phyloP scores from a whole-genome alignment of 2,888 invertebrate species.

The Sclerodermus sp. region DNA sequence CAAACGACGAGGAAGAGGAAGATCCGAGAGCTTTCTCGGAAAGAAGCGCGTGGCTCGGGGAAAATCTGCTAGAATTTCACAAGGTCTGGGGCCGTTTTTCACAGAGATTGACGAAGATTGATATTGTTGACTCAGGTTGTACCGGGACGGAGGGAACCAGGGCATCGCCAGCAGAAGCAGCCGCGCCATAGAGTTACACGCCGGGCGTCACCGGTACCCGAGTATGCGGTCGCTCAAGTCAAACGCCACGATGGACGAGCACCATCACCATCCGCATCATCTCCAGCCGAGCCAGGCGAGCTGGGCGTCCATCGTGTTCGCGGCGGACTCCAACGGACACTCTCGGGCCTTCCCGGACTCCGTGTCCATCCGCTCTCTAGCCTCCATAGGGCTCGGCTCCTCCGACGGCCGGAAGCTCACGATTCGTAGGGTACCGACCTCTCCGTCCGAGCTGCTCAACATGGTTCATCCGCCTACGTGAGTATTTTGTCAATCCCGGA shows the following conservation, averaged over 20 bases:
- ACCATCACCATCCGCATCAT: conserved; percentile 23
- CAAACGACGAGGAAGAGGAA: too few species aligned
- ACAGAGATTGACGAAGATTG: too few species aligned
- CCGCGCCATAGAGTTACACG: conserved; percentile 21
- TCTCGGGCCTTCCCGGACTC: conserved; percentile 61
- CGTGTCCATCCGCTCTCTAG: conserved; percentile 75
- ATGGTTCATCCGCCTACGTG: conserved; percentile 82
- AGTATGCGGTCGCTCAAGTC: conserved; percentile 47
- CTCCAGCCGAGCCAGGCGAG: conserved; percentile 33
- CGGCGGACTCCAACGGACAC: conserved; percentile 66
- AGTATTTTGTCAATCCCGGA: conserved; percentile 61
- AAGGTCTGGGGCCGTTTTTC: too few species aligned
- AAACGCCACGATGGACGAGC: conserved; percentile 41
- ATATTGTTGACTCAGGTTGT: not conserved
- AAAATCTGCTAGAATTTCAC: too few species aligned
- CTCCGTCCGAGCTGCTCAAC: conserved; percentile 83
- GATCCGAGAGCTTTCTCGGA: too few species aligned
- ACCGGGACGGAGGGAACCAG: conserved; percentile 19
- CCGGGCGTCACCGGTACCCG: conserved; percentile 32
- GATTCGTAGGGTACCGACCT: conserved; percentile 80
- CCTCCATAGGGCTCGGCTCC: conserved; percentile 86
- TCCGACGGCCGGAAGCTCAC: conserved; percentile 86
- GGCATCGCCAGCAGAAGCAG: conserved; percentile 17
- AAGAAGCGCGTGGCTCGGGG: too few species aligned
- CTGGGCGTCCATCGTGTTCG: conserved; percentile 62